phyloP scores from a whole-genome alignment of 2,113 vertebrate species.

The Melanostigma gelatinosum region DNA sequence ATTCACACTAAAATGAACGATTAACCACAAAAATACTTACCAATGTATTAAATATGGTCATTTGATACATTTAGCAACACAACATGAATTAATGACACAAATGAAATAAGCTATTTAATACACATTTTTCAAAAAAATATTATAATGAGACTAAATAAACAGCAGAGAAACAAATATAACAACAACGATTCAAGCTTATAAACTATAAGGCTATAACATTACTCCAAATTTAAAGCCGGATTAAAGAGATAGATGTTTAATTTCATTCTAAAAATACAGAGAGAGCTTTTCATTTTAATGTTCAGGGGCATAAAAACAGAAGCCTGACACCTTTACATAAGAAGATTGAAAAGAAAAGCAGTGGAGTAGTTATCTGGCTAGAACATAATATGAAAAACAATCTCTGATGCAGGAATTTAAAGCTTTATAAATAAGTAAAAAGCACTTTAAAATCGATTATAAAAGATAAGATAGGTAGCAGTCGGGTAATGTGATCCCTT shows the following conservation, averaged over 20 bases:
- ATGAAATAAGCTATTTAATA: background rate
- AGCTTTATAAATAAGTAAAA: background rate
- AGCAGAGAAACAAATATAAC: background rate
- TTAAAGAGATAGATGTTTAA: background rate
- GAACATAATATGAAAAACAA: background rate
- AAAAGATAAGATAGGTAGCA: background rate
- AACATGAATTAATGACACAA: background rate
- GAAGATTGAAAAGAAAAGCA: background rate
- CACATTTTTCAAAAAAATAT: background rate
- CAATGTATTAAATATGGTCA: background rate
- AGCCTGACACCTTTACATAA: background rate
- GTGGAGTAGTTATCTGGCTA: background rate
- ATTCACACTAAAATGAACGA: background rate
- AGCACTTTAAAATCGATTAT: background rate
- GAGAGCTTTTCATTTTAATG: background rate
- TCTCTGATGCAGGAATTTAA: background rate
- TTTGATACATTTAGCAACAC: background rate
- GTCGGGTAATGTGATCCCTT: background rate
- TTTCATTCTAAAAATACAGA: background rate
- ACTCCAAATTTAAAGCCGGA: background rate
- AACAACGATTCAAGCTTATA: background rate
- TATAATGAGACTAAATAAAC: background rate
- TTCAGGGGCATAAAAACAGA: background rate
- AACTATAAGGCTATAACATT: background rate
- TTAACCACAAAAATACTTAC: background rate